Percentiles rank a stretch among this genome's conserved stretches.
phyloP scores from a whole-genome alignment of 2,797 vertebrate genomes.

The Enteromius trimaculatus region DNA sequence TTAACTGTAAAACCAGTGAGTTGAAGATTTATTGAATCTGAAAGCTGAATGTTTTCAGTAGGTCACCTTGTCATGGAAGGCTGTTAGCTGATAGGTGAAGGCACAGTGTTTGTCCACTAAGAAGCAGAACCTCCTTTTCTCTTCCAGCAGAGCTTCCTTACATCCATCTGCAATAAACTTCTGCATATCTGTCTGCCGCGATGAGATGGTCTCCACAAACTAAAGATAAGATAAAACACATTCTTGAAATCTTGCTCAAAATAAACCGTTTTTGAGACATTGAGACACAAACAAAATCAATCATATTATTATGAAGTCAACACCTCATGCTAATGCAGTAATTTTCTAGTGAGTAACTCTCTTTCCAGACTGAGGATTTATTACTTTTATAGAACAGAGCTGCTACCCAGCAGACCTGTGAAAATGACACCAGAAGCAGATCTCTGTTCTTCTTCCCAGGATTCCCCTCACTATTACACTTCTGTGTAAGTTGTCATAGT shows the following conservation, averaged over 20 bases:
- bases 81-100: slow-evolving; percentile 78
- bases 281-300: too few species aligned
- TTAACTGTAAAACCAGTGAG: neutral
- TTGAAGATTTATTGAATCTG: neutral
- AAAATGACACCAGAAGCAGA: slow-evolving; percentile 49
- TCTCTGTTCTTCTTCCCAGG: slow-evolving; percentile 45
- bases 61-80: slow-evolving; percentile 81
- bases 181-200: slow-evolving; percentile 86
- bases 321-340: slow-evolving; percentile 2
- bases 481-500: slow-evolving; percentile 74
- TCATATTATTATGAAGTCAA: slow-evolving; percentile 27
- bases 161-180: slow-evolving; percentile 86
- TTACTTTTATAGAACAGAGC: slow-evolving; percentile 39
- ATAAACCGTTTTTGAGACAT: neutral
- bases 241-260: neutral
- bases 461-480: slow-evolving; percentile 55
- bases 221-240: slow-evolving; percentile 60
- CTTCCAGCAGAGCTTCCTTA: slow-evolving; percentile 85
- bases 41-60: neutral
- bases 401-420: slow-evolving; percentile 20
- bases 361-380: slow-evolving; percentile 33
- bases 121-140: slow-evolving; percentile 90
- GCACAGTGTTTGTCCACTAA: slow-evolving; percentile 88
- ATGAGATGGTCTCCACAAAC: slow-evolving; percentile 88
- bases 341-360: slow-evolving; percentile 27